Percentiles rank a stretch among this genome's conserved stretches.
Conservation (phyloP, 2,113 vertebrate genomes). For the Ceratotherium simum region DNA sequence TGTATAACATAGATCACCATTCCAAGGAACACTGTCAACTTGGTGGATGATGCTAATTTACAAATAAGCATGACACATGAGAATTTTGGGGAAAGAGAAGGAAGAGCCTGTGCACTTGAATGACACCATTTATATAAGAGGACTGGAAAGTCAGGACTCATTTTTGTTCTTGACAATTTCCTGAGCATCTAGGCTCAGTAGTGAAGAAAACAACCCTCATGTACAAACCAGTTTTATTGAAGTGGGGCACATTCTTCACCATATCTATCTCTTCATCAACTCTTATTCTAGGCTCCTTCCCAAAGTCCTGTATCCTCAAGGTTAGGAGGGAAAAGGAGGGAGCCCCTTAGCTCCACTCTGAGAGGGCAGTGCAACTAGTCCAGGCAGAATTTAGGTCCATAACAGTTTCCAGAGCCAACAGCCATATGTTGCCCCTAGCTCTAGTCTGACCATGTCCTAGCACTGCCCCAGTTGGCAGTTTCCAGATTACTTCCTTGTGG, state of each 20-base stretch:
- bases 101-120: background rate
- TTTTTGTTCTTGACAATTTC: background rate
- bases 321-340: background rate
- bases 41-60: slow-evolving; percentile 22
- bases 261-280: background rate
- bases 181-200: background rate
- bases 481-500: background rate
- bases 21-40: slow-evolving; percentile 22
- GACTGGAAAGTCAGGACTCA: background rate
- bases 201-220: background rate
- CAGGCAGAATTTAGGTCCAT: background rate
- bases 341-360: background rate
- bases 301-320: background rate
- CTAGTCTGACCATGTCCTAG: background rate
- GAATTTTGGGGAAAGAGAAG: background rate
- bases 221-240: background rate
- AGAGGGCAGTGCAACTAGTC: background rate
- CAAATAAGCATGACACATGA: background rate
- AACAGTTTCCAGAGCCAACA: background rate
- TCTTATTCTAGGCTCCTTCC: background rate
- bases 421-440: background rate
- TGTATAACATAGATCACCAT: background rate
- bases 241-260: background rate
- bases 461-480: background rate
- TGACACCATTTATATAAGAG: background rate